Conservation (phyloP, 2,888 invertebrate species). For the Blastobasis adustella region DNA sequence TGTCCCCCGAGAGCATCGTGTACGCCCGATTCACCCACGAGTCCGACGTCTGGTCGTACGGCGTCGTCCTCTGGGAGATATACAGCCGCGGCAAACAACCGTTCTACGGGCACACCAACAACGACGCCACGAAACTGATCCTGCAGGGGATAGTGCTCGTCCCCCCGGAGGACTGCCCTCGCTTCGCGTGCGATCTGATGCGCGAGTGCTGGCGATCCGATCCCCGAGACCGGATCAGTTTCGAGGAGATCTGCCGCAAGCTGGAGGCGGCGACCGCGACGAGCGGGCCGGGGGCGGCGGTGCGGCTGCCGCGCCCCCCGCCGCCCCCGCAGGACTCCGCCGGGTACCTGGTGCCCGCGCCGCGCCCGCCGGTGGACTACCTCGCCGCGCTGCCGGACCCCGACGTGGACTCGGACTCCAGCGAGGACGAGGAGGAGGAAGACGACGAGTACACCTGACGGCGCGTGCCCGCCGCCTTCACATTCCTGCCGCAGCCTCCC, state of each 20-base stretch:
- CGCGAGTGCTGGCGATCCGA: slow-evolving; percentile 87
- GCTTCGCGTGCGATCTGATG: slow-evolving; percentile 84
- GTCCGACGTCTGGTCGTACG: slow-evolving; percentile 95
- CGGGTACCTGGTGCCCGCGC: slow-evolving; percentile 80
- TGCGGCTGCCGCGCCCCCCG: slow-evolving; percentile 63
- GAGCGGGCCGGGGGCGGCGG: slow-evolving; percentile 34
- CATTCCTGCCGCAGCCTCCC: slow-evolving; percentile 42
- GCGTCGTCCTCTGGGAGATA: slow-evolving; percentile 95
- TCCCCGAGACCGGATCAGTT: slow-evolving; percentile 83
- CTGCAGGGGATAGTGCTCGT: slow-evolving; percentile 85
- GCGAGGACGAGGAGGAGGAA: slow-evolving; percentile 53
- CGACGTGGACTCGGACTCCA: slow-evolving; percentile 49
- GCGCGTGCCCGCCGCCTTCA: slow-evolving; percentile 36
- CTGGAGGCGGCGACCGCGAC: slow-evolving; percentile 68
- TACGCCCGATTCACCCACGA: slow-evolving; percentile 93
- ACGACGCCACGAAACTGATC: slow-evolving; percentile 88
- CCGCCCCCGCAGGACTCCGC: slow-evolving; percentile 78
- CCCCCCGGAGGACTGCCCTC: slow-evolving; percentile 86
- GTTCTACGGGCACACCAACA: slow-evolving; percentile 92
- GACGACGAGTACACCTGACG: slow-evolving; percentile 64
- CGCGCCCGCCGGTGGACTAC: slow-evolving; percentile 70
- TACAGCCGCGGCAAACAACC: slow-evolving; percentile 95
- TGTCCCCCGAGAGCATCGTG: slow-evolving; percentile 94
- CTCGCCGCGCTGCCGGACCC: slow-evolving; percentile 68
- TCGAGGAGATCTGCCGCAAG: slow-evolving; percentile 80